phyloP scores from a whole-genome alignment of 2,797 vertebrate genomes.

The Sebastes itinus region DNA sequence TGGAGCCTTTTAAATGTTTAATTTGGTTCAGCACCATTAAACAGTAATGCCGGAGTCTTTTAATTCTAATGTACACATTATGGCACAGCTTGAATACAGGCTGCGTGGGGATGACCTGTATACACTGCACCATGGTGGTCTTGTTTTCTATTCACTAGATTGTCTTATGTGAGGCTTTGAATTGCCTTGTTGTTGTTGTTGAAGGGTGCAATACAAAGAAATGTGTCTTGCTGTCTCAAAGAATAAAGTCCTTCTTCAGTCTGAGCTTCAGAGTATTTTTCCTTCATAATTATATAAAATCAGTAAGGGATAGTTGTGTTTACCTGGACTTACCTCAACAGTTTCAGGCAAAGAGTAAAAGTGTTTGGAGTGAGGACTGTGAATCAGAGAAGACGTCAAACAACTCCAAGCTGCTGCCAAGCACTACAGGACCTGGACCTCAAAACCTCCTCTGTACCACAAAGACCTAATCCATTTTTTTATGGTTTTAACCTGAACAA shows the following conservation, averaged over 20 bases:
- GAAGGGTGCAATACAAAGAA: background rate
- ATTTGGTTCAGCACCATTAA: slow-evolving; percentile 74
- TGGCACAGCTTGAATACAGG: slow-evolving; percentile 19
- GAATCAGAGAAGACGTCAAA: background rate
- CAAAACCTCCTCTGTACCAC: background rate
- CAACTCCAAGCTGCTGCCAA: background rate
- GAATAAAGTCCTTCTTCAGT: background rate
- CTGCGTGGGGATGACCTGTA: slow-evolving; percentile 30
- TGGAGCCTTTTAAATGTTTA: slow-evolving; percentile 73
- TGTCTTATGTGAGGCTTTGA: background rate
- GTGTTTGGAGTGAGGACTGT: background rate
- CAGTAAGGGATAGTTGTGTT: background rate
- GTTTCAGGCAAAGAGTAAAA: background rate
- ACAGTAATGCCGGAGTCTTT: slow-evolving; percentile 64
- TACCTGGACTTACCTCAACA: background rate
- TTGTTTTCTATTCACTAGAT: slow-evolving; percentile 21
- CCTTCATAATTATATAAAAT: background rate
- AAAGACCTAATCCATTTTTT: background rate
- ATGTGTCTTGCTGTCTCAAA: background rate
- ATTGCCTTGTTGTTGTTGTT: background rate
- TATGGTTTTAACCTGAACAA: background rate
- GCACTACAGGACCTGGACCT: background rate
- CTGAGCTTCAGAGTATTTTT: background rate
- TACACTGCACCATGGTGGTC: slow-evolving; percentile 5
- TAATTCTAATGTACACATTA: slow-evolving; percentile 72